A percentile compares a stretch with the other conserved stretches of the same genome.
Evolutionary conservation across 2,797 vertebrate genomes (phyloP).

Genomic region (Remorina albescens): DNA sequence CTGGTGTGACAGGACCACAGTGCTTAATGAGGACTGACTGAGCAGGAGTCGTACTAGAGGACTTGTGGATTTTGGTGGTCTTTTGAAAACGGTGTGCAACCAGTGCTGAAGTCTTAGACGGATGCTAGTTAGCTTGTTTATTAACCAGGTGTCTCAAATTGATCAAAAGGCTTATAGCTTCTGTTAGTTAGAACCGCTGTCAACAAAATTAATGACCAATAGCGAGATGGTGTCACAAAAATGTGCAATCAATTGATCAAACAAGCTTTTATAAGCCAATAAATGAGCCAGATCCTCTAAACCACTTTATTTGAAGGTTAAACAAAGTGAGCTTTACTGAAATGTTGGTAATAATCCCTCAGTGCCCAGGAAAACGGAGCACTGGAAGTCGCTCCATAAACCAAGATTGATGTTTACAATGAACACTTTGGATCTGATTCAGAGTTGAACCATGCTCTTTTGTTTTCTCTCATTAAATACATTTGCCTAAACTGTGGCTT

Average conservation of each 20-base stretch:
- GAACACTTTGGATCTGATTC: not conserved
- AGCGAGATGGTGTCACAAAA: not conserved
- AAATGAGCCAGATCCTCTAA: not conserved
- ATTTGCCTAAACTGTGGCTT: not conserved
- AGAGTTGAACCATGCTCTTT: not conserved
- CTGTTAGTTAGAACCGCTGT: too few relatives aligned
- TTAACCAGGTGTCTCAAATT: not conserved
- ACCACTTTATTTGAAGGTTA: not conserved
- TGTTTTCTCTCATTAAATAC: not conserved
- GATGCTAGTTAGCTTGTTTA: conserved; percentile 10
- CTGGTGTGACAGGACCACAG: conserved; percentile 2
- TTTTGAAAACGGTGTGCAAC: not conserved
- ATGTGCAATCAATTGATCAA: not conserved
- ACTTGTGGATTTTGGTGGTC: too few relatives aligned
- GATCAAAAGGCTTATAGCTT: too few relatives aligned
- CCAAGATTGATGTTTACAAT: not conserved
- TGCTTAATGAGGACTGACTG: not conserved
- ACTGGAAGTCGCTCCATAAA: not conserved
- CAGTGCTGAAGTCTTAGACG: not conserved
- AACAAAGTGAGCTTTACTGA: not conserved
- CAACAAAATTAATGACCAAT: not conserved
- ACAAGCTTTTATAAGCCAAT: not conserved
- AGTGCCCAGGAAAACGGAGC: not conserved
- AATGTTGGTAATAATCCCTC: not conserved
- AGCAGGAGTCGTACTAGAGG: not conserved